These are phyloP conservation scores for Escarpia spicata DNA, from an alignment of 2,888 invertebrate species.

Conservation along the genomic window DNA sequence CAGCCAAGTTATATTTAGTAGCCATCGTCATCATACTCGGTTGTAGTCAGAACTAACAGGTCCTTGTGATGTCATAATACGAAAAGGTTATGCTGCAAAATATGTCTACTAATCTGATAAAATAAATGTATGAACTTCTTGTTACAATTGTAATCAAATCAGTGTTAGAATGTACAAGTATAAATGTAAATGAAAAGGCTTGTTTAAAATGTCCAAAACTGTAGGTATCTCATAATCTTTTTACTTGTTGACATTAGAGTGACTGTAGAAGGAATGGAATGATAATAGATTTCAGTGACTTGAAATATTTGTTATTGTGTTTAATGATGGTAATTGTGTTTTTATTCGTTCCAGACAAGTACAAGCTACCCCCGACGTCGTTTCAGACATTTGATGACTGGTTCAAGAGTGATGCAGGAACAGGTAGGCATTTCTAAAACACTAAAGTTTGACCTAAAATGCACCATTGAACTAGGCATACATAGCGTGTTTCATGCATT, in stretches of 20 bases:
- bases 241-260: not conserved
- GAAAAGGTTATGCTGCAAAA: not conserved
- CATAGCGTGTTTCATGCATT: not conserved
- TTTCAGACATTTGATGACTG: not conserved
- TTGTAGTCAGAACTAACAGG: not conserved
- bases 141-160: not conserved
- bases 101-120: not conserved
- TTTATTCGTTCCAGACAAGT: not conserved
- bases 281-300: not conserved
- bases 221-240: not conserved
- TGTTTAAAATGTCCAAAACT: too few relatives aligned
- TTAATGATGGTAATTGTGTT: not conserved
- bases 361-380: not conserved
- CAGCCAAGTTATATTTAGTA: not conserved
- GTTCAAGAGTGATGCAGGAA: not conserved
- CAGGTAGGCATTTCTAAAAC: not conserved
- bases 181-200: too few relatives aligned
- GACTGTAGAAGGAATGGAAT: not conserved
- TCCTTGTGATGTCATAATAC: not conserved
- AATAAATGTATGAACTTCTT: not conserved
- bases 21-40: not conserved
- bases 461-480: not conserved
- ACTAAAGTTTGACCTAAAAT: not conserved
- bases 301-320: not conserved
- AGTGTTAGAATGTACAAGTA: not conserved